Evolutionary conservation across 1,140 invertebrate species (phyloP).

Genomic region (Araneus ventricosus): DNA sequence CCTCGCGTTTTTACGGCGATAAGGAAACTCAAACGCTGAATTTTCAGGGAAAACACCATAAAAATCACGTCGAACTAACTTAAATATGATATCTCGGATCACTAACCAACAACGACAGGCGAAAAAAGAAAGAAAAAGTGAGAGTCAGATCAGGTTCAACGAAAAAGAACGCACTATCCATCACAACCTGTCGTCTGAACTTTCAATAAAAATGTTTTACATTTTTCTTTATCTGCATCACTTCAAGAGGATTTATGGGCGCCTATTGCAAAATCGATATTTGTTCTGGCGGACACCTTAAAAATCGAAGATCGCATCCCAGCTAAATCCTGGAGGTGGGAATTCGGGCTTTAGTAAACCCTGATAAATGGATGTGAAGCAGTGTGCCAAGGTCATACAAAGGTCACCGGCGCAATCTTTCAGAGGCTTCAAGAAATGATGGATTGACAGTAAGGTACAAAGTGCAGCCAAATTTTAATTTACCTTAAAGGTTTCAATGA

Average conservation of each 20-base stretch:
- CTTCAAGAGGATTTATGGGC: background rate
- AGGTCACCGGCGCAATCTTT: background rate
- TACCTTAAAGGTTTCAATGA: background rate
- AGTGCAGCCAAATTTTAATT: background rate
- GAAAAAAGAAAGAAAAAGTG: background rate
- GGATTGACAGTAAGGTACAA: background rate
- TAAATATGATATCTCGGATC: background rate
- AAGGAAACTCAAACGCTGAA: background rate
- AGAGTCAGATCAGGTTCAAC: background rate
- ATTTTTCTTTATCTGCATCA: conserved; percentile 25
- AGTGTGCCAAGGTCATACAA: background rate
- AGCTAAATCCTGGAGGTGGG: background rate
- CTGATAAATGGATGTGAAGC: conserved; percentile 22
- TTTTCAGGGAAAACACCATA: background rate
- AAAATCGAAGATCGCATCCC: conserved; percentile 29
- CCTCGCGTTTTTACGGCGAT: background rate
- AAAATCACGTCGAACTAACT: background rate
- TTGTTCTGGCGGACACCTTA: background rate
- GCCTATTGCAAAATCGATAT: conserved; percentile 15
- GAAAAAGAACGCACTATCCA: background rate
- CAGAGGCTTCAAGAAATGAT: background rate
- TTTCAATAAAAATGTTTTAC: conserved; percentile 41
- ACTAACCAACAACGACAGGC: background rate
- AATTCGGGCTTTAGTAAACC: background rate
- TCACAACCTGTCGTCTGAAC: background rate